Evolutionary conservation across 2,113 vertebrate species (phyloP).

Genomic region (Tiliqua scincoides): DNA sequence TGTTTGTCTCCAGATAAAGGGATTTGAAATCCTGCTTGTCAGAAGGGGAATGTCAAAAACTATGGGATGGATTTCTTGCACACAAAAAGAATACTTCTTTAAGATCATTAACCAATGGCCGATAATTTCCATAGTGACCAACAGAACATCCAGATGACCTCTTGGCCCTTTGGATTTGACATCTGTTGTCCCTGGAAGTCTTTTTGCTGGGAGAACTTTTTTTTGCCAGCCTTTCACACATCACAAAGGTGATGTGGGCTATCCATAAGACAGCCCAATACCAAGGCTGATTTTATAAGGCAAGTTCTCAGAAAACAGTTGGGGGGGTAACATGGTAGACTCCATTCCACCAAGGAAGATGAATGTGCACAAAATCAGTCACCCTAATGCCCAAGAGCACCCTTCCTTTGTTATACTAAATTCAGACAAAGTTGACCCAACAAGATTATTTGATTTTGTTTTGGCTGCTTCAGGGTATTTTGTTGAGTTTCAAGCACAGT

Average conservation of each 20-base stretch:
- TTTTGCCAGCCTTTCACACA: not conserved
- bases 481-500: not conserved
- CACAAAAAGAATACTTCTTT: constrained; percentile 45
- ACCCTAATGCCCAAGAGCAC: not conserved
- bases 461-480: not conserved
- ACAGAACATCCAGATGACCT: constrained; percentile 22
- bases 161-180: not conserved
- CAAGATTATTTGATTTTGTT: not conserved
- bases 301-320: not conserved
- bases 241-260: not conserved
- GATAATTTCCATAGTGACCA: constrained; percentile 13
- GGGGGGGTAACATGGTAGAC: not conserved
- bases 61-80: constrained; percentile 70
- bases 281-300: not conserved
- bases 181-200: constrained; percentile 32
- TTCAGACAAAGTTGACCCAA: not conserved
- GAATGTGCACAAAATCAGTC: not conserved
- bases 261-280: not conserved
- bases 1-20: constrained; percentile 77
- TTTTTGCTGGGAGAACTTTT: constrained; percentile 18
- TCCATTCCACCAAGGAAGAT: not conserved
- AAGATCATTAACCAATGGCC: constrained; percentile 35
- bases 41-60: constrained; percentile 67
- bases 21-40: constrained; percentile 70
- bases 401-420: not conserved